Evolutionary conservation across 2,113 vertebrate genomes (phyloP), one percentile per base, ranked within the genome.

Genomic region (Gadus chalcogrammus): DNA sequence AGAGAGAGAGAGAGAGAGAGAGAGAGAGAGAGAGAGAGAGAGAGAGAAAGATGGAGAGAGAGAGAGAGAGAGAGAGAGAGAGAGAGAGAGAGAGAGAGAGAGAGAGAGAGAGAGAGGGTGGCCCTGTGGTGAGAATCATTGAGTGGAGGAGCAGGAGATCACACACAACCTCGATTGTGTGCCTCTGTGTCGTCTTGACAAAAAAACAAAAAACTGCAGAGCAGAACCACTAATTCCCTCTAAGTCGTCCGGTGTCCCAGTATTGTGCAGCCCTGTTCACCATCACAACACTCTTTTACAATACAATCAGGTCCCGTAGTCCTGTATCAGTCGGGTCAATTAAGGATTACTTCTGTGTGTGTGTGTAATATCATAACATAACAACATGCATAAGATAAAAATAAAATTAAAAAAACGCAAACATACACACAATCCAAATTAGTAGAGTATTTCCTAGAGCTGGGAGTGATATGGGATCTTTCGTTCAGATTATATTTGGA

Each of bases 111-210:
- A 59, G 15, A n/a, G 67, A 58, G 15, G 13, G 28, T 0, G n/a
- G 68, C 79, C 87, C 75, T 73, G 84, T 75, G 74, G 87, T 83
- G 86, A 83, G 65, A 42, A 60, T 79, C 79, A 79, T 82, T 63
- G 81, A 88, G 77, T 82, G 73, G 55, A 28, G 18, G 71, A 4
- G 67, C 66, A 61, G 42, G 67, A 64, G 65, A 81, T 76, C 80
- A 71, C 63, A 70, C 5, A 67, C 74, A 65, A 65, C 71, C 73
- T 67, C n/a, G 69, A 74, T 60, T 71, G 56, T 70, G 31, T 16
- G 67, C 42, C 42, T 48, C 7, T 13, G 42, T 17, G 60, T 72
- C 70, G 55, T 31, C 59, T 82, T 71, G 72, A 80, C 79, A 73
- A 74, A 60, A 17, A 0, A 15, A 31, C n/a, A 65, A 53, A 71